A percentile compares a stretch with the other conserved stretches of the same genome.
Evolutionary conservation across 2,113 vertebrate species (phyloP).

Genomic region (Crotalus horridus): DNA sequence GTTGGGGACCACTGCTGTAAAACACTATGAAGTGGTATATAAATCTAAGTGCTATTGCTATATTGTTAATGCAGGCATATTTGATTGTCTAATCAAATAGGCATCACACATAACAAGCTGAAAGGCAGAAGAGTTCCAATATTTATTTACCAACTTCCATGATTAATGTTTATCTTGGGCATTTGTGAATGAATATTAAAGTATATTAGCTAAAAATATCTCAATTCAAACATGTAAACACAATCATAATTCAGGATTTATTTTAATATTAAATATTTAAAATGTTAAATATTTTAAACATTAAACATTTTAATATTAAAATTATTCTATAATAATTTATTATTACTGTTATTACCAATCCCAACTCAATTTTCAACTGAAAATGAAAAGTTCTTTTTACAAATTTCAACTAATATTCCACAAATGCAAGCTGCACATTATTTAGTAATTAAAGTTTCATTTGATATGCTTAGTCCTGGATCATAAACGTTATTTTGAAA

Average conservation of each 20-base stretch:
- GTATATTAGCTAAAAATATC: not conserved
- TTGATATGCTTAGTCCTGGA: not conserved
- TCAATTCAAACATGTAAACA: not conserved
- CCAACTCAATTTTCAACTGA: not conserved
- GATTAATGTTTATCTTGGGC: not conserved
- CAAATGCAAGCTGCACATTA: not conserved
- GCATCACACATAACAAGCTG: slow-evolving; percentile 28
- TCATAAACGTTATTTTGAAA: not conserved
- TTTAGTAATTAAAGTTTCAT: not conserved
- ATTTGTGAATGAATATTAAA: not conserved
- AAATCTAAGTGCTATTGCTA: not conserved
- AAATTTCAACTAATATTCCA: not conserved
- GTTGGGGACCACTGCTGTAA: not conserved
- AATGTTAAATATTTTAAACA: no score
- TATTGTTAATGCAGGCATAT: not conserved
- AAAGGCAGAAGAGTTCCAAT: slow-evolving; percentile 39
- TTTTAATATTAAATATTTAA: no score
- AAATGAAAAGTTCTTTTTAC: not conserved
- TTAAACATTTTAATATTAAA: no score
- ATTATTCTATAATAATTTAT: no score
- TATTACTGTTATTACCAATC: not conserved
- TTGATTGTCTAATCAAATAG: slow-evolving; percentile 28
- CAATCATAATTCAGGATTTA: no score
- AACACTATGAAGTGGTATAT: not conserved
- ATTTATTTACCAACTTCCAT: slow-evolving; percentile 20